A percentile compares a stretch with the other conserved stretches of the same genome.
Evolutionary conservation across 2,113 vertebrate species (phyloP).

Genomic region (Eptesicus fuscus): DNA sequence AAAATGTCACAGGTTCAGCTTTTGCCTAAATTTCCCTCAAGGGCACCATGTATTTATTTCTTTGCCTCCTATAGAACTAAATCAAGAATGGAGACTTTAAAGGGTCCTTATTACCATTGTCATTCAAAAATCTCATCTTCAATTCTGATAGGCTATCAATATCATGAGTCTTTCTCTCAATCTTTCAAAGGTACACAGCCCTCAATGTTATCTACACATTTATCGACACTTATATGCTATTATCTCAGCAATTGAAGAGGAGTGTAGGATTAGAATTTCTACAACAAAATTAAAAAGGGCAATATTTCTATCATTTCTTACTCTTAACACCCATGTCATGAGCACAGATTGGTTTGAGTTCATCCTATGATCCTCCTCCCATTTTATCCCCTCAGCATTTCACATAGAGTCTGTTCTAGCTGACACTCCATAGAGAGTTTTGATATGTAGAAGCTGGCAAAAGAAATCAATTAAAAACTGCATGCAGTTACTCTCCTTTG

Average conservation of each 20-base stretch:
- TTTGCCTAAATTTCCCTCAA: not conserved
- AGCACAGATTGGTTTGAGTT: slow-evolving; percentile 51
- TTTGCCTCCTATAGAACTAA: not conserved
- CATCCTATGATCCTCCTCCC: not conserved
- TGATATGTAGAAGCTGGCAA: not conserved
- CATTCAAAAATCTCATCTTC: slow-evolving; percentile 27
- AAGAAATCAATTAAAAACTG: not conserved
- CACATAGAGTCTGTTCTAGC: not conserved
- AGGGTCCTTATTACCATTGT: not conserved
- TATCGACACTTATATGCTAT: slow-evolving; percentile 8
- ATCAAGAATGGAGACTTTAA: slow-evolving; percentile 22
- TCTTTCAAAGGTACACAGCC: not conserved
- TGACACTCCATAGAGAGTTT: not conserved
- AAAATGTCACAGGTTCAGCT: not conserved
- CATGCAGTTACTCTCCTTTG: not conserved
- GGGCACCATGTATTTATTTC: slow-evolving; percentile 4
- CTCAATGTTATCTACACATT: slow-evolving; percentile 15
- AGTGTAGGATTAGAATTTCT: slow-evolving; percentile 25
- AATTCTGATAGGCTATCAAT: not conserved
- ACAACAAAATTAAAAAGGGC: slow-evolving; percentile 34
- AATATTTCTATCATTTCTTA: slow-evolving; percentile 67
- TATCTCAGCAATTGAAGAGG: slow-evolving; percentile 38
- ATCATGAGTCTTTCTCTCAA: not conserved
- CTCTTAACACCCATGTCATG: slow-evolving; percentile 53
- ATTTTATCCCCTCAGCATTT: not conserved